Evolutionary conservation across 2,888 invertebrate genomes (phyloP), one percentile per base, ranked within the genome.

Genomic region (Antitype chi): DNA sequence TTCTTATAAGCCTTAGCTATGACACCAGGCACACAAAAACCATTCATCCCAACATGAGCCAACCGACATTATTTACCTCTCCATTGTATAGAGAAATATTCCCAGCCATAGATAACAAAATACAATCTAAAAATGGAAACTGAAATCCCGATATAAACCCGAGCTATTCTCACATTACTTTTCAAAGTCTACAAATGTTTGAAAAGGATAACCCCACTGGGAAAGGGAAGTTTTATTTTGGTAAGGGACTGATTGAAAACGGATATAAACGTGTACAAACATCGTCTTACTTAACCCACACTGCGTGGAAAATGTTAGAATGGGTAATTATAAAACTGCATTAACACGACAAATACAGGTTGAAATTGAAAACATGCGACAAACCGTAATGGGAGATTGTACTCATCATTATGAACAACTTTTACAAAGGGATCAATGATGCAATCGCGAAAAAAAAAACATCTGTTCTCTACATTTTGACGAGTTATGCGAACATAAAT

Each of bases 191-290:
- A 57, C 43, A 74, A 63, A 57, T 43, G 23, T 25, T 62, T 55
- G 23, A 38, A 60, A 52, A 55, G 53, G 62, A 57, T 74, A 28
- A 59, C 38, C 20, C 57, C 25, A n/a, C 11, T 2, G 17, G 55
- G 28, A 63, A 43, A 25, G 4, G 7, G 2, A 57, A 25, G 28
- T 74, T 80, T 79, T 80, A 80, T 63, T 79, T 63, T 68, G 28
- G 55, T 49, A 47, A 28, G 38, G 52, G 53, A 28, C 49, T 75
- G 75, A 80, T 75, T 66, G 59, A 60, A 75, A 70, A 60, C 6
- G 52, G 15, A 52, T 52, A 25, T 20, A 78, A 17, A 57, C 43
- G 23, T 25, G 23, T 43, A 25, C 15, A 70, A 72, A 68, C 32
- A 49, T 52, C 4, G 13, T 52, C 11, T 52, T n/a, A 64, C 64